Conservation (phyloP, 2,888 invertebrate genomes). For the Macaria liturata region DNA sequence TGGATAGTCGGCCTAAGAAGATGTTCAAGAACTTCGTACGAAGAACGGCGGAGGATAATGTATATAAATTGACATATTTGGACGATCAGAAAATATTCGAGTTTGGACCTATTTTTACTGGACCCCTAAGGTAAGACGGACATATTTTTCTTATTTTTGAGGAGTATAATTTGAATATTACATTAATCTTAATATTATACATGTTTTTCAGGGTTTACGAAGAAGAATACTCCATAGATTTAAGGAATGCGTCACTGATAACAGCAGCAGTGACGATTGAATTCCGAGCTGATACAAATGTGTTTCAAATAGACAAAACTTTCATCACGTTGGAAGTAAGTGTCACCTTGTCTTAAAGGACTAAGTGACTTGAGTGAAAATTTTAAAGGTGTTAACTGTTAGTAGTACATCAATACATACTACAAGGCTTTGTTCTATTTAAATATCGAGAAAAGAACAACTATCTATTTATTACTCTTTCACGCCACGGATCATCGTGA, state of each 20-base stretch:
- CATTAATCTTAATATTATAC: background rate
- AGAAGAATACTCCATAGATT: constrained; percentile 71
- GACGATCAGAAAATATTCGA: constrained; percentile 72
- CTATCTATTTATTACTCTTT: too few species aligned
- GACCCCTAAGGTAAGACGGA: constrained; percentile 52
- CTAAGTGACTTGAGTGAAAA: too few species aligned
- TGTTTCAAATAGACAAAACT: constrained; percentile 73
- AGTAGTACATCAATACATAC: too few species aligned
- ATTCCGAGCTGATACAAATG: constrained; percentile 64
- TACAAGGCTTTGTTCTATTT: too few species aligned
- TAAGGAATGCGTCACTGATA: constrained; percentile 81
- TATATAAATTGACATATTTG: constrained; percentile 70
- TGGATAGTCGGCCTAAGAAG: constrained; percentile 75
- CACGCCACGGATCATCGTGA: too few species aligned
- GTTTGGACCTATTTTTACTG: constrained; percentile 75
- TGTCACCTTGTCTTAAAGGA: background rate
- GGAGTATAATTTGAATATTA: background rate
- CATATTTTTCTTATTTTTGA: background rate
- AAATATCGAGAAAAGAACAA: too few species aligned
- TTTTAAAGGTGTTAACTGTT: too few species aligned
- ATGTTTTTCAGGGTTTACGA: constrained; percentile 67
- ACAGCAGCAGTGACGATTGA: constrained; percentile 72
- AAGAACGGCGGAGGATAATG: constrained; percentile 61
- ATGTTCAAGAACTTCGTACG: constrained; percentile 73
- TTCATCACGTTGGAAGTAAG: constrained; percentile 61